Conservation (phyloP, 2,113 vertebrate species). For the Rhinoptilus africanus region DNA sequence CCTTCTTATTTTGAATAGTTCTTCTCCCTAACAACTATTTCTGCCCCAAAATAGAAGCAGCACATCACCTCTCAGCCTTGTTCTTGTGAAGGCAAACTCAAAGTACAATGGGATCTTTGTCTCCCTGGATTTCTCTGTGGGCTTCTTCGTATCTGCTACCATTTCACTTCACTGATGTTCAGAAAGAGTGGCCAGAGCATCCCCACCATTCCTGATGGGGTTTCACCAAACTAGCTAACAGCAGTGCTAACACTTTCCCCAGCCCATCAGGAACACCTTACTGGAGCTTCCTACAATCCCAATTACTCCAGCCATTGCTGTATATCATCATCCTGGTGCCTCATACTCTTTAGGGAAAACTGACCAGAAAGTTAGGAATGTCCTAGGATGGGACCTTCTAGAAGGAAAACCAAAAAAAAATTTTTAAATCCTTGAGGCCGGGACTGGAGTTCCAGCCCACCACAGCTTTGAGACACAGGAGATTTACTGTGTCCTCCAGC, state of each 20-base stretch:
- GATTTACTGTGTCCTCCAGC: background rate
- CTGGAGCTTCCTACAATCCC: background rate
- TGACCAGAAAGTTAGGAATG: background rate
- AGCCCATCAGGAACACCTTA: background rate
- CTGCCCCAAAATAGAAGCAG: background rate
- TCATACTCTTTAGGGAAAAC: background rate
- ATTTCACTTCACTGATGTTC: background rate
- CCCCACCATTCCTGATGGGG: background rate
- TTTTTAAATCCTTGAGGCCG: background rate
- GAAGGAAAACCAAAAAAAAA: background rate
- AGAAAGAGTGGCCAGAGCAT: background rate
- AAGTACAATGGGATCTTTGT: rapidly evolving
- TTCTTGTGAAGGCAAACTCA: background rate
- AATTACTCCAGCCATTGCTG: background rate
- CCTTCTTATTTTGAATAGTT: background rate
- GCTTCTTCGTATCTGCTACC: background rate
- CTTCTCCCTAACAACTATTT: background rate
- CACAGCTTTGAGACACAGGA: background rate
- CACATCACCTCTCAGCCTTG: background rate
- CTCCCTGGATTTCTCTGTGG: background rate
- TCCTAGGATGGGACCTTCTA: background rate
- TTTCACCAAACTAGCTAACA: background rate
- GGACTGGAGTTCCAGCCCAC: background rate
- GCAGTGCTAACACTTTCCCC: background rate
- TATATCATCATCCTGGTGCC: no score